These are phyloP conservation scores for Asbolus verrucosus DNA, from an alignment of 1,140 invertebrate species.

Conservation along the genomic window DNA sequence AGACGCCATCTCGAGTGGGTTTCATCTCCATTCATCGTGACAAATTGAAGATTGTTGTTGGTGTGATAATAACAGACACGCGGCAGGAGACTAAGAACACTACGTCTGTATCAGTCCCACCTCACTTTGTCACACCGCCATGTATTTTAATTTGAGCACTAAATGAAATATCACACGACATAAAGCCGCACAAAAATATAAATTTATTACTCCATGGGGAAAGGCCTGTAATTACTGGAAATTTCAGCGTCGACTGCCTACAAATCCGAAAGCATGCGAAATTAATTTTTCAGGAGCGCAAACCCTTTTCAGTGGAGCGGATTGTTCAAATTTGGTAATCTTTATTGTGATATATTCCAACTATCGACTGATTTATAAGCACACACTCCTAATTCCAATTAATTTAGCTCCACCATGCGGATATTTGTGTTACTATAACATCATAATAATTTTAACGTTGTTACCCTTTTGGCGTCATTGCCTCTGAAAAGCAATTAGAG, in stretches of 20 bases:
- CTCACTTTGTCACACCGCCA: conserved; percentile 36
- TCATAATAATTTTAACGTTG: conserved; percentile 47
- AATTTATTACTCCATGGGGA: conserved; percentile 16
- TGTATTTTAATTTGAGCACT: conserved; percentile 36
- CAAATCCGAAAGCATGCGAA: conserved; percentile 14
- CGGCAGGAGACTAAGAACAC: conserved; percentile 26
- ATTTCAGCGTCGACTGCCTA: conserved; percentile 11
- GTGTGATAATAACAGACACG: conserved; percentile 31
- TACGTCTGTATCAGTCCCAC: conserved; percentile 21
- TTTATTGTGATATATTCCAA: conserved; percentile 24
- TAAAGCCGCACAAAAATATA: conserved; percentile 38
- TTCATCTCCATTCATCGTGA: conserved; percentile 23
- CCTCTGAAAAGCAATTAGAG: conserved; percentile 47
- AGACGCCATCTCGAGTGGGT: neutral
- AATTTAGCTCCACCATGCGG: conserved; percentile 41
- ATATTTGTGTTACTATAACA: conserved; percentile 42
- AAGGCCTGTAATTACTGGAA: conserved; percentile 31
- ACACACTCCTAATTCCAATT: conserved; percentile 11
- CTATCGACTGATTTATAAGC: conserved; percentile 29
- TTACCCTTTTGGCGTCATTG: conserved; percentile 47
- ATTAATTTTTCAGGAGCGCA: conserved; percentile 32
- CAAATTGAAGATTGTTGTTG: conserved; percentile 38
- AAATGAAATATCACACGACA: conserved; percentile 37
- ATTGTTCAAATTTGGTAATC: no score
- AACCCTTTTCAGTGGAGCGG: no score